phyloP scores from a whole-genome alignment of 2,888 invertebrate genomes.

The Tridacna gigas region DNA sequence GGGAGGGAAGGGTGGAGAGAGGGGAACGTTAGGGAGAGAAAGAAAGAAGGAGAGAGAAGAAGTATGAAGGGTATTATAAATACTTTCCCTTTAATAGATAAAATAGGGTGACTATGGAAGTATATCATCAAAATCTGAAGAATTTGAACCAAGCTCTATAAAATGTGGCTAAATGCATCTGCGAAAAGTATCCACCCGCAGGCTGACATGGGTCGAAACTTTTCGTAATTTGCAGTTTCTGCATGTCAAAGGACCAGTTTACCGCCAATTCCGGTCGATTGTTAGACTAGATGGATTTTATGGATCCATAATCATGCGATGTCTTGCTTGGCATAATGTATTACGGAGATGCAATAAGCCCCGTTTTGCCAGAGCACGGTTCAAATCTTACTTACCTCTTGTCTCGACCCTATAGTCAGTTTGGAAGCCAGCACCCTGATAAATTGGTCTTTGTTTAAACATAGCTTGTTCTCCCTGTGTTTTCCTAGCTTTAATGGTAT shows the following conservation, averaged over 20 bases:
- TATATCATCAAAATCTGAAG: no score
- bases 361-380: not conserved
- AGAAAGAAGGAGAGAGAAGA: no score
- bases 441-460: slow-evolving; percentile 19
- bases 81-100: no score
- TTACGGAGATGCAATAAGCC: not conserved
- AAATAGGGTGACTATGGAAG: no score
- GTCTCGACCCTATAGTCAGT: not conserved
- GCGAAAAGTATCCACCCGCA: not conserved
- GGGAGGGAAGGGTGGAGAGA: no score
- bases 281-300: not conserved
- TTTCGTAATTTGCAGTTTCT: not conserved
- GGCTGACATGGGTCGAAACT: not conserved
- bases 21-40: no score
- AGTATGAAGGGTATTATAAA: no score
- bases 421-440: not conserved
- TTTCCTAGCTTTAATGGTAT: no score
- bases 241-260: no score
- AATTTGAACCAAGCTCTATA: not conserved
- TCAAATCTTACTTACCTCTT: slow-evolving; percentile 5
- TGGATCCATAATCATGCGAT: not conserved
- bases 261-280: no score
- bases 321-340: not conserved
- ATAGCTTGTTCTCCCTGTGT: not conserved
- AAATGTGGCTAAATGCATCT: not conserved